A percentile compares a stretch with the other conserved stretches of the same genome.
phyloP scores from a whole-genome alignment of 1,140 invertebrate species.

The Drosophila santomea region DNA sequence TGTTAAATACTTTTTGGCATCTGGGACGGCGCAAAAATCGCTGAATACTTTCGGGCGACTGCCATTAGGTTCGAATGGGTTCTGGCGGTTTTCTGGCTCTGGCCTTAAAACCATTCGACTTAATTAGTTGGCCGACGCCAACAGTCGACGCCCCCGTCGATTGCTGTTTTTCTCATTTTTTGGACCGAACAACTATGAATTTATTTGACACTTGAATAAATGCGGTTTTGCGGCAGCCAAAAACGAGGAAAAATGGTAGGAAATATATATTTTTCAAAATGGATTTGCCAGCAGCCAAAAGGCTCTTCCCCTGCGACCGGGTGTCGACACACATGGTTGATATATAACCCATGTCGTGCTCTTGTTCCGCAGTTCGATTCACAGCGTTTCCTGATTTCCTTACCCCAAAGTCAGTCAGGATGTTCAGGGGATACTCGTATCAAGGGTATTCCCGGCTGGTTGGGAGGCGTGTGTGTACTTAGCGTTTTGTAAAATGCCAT shows the following conservation, averaged over 20 bases:
- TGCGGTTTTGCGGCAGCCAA: constrained; percentile 73
- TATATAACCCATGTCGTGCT: constrained; percentile 72
- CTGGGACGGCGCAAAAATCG: background rate
- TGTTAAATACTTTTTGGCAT: constrained; percentile 57
- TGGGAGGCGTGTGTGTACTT: constrained; percentile 53
- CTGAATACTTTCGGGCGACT: constrained; percentile 29
- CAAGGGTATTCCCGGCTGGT: constrained; percentile 2
- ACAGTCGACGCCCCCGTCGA: constrained; percentile 35
- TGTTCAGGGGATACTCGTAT: background rate
- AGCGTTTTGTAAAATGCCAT: constrained; percentile 74
- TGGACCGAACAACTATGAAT: constrained; percentile 72
- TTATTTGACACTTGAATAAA: constrained; percentile 84
- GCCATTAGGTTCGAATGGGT: constrained; percentile 36
- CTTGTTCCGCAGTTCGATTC: constrained; percentile 71
- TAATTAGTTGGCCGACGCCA: constrained; percentile 75
- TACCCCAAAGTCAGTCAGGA: constrained; percentile 7
- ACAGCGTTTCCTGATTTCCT: constrained; percentile 78
- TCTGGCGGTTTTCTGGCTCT: constrained; percentile 40
- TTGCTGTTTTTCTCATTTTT: constrained; percentile 9
- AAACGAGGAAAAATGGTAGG: constrained; percentile 75
- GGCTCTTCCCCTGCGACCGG: constrained; percentile 9
- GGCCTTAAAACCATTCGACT: constrained; percentile 67
- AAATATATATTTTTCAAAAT: constrained; percentile 73
- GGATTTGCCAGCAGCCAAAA: constrained; percentile 52
- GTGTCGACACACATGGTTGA: constrained; percentile 58